Evolutionary conservation across 2,113 vertebrate genomes (phyloP).

Genomic region (Collichthys lucidus): DNA sequence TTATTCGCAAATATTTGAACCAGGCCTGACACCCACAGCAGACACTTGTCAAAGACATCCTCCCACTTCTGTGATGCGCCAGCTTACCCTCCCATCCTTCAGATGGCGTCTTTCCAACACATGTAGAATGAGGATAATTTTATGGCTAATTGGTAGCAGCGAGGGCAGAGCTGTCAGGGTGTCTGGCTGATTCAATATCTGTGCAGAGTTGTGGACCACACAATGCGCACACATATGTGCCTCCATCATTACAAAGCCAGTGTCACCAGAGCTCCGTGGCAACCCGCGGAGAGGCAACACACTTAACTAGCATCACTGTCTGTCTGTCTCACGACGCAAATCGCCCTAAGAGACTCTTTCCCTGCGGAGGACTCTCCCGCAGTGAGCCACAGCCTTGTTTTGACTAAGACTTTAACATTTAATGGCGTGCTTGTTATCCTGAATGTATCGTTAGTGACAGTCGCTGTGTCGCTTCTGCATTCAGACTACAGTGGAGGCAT

Average conservation of each 20-base stretch:
- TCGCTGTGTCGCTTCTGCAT: conserved; percentile 6
- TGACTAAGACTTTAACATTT: conserved; percentile 52
- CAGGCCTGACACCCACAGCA: conserved; percentile 30
- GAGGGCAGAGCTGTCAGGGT: conserved; percentile 39
- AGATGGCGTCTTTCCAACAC: background rate
- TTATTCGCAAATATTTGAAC: conserved; percentile 44
- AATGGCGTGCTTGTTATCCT: conserved; percentile 65
- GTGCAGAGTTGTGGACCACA: conserved; percentile 22
- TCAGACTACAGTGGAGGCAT: conserved; percentile 18
- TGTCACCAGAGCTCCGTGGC: conserved; percentile 26
- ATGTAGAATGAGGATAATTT: background rate
- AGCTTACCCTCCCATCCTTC: background rate
- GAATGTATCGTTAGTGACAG: conserved; percentile 41
- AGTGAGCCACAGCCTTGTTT: conserved; percentile 33
- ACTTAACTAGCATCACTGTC: conserved; percentile 54
- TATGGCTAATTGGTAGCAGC: conserved; percentile 45
- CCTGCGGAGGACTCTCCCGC: conserved; percentile 21
- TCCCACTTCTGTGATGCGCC: conserved; percentile 17
- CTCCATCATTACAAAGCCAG: conserved; percentile 43
- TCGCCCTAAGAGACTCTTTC: conserved; percentile 22
- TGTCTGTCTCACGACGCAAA: conserved; percentile 29
- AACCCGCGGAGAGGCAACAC: conserved; percentile 39
- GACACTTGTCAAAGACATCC: conserved; percentile 52
- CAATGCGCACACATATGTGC: conserved; percentile 16
- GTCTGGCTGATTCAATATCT: conserved; percentile 16